Conservation (phyloP, 2,797 vertebrate species). For the Xiphorhynchus erythropygius region DNA sequence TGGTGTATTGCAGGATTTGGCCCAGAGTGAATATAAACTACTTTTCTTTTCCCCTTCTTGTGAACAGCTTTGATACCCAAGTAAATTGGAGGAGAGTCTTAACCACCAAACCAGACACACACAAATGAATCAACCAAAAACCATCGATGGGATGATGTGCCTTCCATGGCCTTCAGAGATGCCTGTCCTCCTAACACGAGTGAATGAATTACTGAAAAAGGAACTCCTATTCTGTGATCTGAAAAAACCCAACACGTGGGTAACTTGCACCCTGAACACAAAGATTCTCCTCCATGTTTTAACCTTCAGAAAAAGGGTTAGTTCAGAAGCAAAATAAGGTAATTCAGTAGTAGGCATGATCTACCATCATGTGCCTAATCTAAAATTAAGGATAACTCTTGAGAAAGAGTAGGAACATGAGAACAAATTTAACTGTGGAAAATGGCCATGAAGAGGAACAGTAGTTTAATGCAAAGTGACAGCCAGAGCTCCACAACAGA, state of each 20-base stretch:
- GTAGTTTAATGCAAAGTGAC: not conserved
- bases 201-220: not conserved
- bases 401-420: not conserved
- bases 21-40: not conserved
- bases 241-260: rapidly evolving
- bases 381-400: conserved; percentile 57
- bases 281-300: not conserved
- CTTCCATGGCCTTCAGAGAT: not conserved
- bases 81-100: not conserved
- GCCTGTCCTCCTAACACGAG: not conserved
- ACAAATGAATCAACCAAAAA: not conserved
- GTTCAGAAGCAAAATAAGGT: not conserved
- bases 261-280: not conserved
- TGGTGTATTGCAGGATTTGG: not conserved
- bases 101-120: not conserved
- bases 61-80: not conserved
- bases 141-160: not conserved
- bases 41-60: not conserved
- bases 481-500: not conserved
- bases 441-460: conserved; percentile 10
- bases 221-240: not conserved
- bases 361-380: conserved; percentile 7
- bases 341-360: not conserved
- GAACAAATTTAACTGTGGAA: conserved; percentile 31
- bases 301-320: not conserved